Conservation (phyloP, 2,113 vertebrate species). For the Mormyrus lacerda region DNA sequence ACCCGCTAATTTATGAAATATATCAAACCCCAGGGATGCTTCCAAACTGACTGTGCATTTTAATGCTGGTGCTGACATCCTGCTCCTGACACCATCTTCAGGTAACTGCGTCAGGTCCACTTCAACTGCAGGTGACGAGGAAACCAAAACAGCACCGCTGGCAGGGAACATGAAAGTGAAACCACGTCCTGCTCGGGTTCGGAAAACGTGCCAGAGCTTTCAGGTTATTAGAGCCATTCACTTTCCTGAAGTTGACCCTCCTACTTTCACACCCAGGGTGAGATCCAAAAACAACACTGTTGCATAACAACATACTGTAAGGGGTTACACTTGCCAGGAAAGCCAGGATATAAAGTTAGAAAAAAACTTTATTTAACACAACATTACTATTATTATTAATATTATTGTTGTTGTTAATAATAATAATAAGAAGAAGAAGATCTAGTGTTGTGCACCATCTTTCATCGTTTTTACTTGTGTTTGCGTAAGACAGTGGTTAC, state of each 20-base stretch:
- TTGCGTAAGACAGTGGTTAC: neutral
- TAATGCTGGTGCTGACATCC: neutral
- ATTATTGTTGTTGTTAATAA: neutral
- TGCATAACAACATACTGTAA: neutral
- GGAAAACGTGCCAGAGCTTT: neutral
- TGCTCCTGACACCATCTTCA: neutral
- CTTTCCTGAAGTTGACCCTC: neutral
- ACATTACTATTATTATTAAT: neutral
- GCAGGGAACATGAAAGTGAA: slow-evolving; percentile 25
- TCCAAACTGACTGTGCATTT: neutral
- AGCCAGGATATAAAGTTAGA: neutral
- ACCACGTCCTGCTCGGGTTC: neutral
- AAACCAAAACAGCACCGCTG: neutral
- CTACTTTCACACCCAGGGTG: neutral
- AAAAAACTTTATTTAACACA: neutral
- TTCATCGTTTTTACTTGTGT: neutral
- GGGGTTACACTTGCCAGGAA: neutral
- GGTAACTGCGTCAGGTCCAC: neutral
- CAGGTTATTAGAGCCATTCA: neutral
- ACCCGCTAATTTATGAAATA: neutral
- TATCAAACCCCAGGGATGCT: neutral
- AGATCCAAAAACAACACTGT: neutral
- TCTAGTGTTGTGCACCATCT: neutral
- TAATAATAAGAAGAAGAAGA: neutral
- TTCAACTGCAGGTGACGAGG: neutral